Evolutionary conservation across 2,113 vertebrate genomes (phyloP).

Genomic region (Chrysemys picta): DNA sequence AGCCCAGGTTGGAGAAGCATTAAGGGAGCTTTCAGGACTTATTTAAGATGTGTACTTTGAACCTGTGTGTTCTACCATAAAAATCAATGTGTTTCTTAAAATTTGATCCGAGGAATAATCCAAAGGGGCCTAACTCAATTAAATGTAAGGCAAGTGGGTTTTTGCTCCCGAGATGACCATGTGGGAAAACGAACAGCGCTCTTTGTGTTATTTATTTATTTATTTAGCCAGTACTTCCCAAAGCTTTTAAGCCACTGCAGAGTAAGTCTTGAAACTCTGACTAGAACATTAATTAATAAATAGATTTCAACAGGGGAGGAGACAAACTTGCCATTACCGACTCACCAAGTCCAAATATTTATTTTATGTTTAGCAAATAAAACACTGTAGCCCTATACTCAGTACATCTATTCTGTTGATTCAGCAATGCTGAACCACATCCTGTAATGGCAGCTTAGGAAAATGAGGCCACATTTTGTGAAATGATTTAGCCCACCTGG

Average conservation of each 20-base stretch:
- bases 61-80: conserved; percentile 6
- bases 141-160: neutral
- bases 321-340: neutral
- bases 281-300: neutral
- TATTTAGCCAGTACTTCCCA: neutral
- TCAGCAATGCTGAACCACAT: neutral
- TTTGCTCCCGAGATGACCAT: neutral
- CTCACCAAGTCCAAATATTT: rapidly evolving
- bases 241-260: neutral
- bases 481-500: neutral
- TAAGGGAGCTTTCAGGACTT: neutral
- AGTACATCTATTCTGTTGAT: neutral
- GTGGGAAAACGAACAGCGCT: neutral
- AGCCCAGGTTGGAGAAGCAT: neutral
- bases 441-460: neutral
- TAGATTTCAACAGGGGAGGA: neutral
- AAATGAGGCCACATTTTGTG: neutral
- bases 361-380: neutral
- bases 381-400: neutral
- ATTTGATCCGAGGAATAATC: conserved; percentile 34
- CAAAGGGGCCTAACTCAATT: conserved; percentile 16
- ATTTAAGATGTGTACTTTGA: conserved; percentile 25
- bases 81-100: conserved; percentile 19
- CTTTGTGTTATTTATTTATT: neutral
- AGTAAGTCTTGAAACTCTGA: neutral